Evolutionary conservation across 2,888 invertebrate species (phyloP).

Genomic region (Eristalinus aeneus): DNA sequence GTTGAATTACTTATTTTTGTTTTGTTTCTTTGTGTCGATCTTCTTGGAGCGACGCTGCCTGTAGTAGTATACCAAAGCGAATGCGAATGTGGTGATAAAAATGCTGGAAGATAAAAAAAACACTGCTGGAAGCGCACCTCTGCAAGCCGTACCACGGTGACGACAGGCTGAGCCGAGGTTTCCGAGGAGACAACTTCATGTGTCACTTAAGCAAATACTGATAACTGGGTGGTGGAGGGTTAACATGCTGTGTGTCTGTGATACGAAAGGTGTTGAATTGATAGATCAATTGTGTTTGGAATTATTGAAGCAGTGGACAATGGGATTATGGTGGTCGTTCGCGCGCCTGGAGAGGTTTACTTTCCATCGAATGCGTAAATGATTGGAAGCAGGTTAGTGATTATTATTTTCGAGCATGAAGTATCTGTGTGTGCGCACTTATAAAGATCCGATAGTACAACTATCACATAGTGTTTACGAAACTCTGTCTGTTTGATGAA

Average conservation of each 20-base stretch:
- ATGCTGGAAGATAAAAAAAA: background rate
- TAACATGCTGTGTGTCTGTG: conserved; percentile 3
- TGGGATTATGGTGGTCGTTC: conserved; percentile 5
- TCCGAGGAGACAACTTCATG: conserved; percentile 21
- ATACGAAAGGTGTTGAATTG: background rate
- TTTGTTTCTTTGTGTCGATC: conserved; percentile 1
- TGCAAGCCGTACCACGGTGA: background rate
- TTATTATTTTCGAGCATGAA: conserved; percentile 5
- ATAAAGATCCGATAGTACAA: conserved; percentile 21
- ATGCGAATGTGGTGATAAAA: background rate
- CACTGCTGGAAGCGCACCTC: conserved; percentile 5
- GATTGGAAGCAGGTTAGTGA: conserved; percentile 15
- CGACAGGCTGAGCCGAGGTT: conserved; percentile 1
- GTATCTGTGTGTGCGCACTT: conserved; percentile 9
- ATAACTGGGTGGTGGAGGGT: background rate
- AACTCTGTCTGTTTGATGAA: conserved; percentile 5
- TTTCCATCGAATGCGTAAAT: conserved; percentile 23
- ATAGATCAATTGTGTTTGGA: conserved; percentile 3
- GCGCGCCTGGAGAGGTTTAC: conserved; percentile 17
- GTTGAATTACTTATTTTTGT: conserved; percentile 8
- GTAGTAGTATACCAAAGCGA: background rate
- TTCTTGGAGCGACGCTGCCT: background rate
- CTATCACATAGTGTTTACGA: conserved; percentile 22
- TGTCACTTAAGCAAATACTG: conserved; percentile 14
- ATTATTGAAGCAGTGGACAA: conserved; percentile 22